Evolutionary conservation across 2,113 vertebrate genomes (phyloP), one percentile per base, ranked within the genome.

Genomic region (Hippocampus comes): DNA sequence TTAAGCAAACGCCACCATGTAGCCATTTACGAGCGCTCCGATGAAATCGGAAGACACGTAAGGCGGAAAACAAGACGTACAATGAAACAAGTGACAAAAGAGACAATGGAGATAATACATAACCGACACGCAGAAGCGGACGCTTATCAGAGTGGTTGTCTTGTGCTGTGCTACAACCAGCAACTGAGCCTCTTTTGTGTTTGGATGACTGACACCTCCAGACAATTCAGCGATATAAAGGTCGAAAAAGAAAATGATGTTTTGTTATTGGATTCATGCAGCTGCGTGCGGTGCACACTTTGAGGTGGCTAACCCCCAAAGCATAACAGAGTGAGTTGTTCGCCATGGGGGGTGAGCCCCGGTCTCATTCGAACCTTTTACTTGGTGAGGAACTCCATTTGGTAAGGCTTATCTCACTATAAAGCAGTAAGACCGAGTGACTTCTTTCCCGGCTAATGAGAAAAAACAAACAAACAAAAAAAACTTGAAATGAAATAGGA

Each of bases 1-100:
- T 93, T 93, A 93, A 93, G 90, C 91, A 91, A 91, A 89, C 71
- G 20, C 82, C 69, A 75, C 84, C 66, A 82, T 77, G 71, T 63
- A 82, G 64, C 70, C 80, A 80, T 78, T 63, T 38, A 63, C 67
- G 60, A 68, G 12, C 15, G 38, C 69, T 76, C 55, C 71, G 76
- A 85, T 76, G 82, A 60, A 78, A 84, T 78, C 86, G 79, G 59
- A 41, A n/a, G 42, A 66, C 67, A 30, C n/a, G 14, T 3, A 27
- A 68, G 34, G 55, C n/a, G 25, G 57, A 71, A 82, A 75, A 77
- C 67, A 77, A 82, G 64, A 65, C 70, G n/a, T 57, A 49, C 56
- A 79, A 79, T 61, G 55, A 30, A 82, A 74, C 34, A 61, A 71
- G 67, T 43, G 67, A 10, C 78, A 78, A 49, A 48, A 27, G 60